Evolutionary conservation across 2,113 vertebrate species (phyloP), one percentile per base, ranked within the genome.

Genomic region (Psammodynastes pulverulentus): DNA sequence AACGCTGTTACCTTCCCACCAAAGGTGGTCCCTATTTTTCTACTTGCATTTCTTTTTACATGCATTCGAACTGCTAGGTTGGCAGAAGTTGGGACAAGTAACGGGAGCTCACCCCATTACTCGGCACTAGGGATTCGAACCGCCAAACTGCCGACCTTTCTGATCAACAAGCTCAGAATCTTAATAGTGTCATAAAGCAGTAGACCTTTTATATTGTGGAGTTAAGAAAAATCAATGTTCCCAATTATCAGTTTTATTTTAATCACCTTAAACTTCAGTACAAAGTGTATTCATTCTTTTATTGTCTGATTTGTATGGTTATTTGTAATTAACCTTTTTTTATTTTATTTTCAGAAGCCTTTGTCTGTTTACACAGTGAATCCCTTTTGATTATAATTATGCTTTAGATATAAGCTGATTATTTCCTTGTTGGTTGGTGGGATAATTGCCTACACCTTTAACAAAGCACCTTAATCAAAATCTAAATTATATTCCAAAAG

Each of bases 291-390:
- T 58, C 54, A 91, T 56, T 84, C 26, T 62, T 86, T 49, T n/a
- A 24, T 86, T 86, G 43, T 39, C 17, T 15, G 13, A 86, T 56
- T 91, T 48, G 9, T 46, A 49, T 86, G 7, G 84, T 62, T 91
- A 86, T n/a, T 85, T 48, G 26, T 91, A 91, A 91, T 91, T 91
- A 86, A 62, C 43, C 26, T 91, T 91, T 85, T 85, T 53, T 39
- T 53, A 5, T 84, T 48, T 56, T 62, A 49, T 84, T 34, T 56
- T 91, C 56, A 12, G 24, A 84, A 23, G 49, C 0, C 45, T 86
- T 54, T 84, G 34, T 53, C 51, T 85, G 39, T 62, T 23, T 86
- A 49, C 34, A 34, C 17, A 91, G 43, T 34, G 34, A 5, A 34
- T 62, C 29, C 48, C 17, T 86, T 91, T 49, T 58, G 53, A 43